A percentile compares a stretch with the other conserved stretches of the same genome.
These are phyloP conservation scores for Rambutsinella grinnellia DNA, from an alignment of 2,888 invertebrate genomes.

Conservation along the genomic window DNA sequence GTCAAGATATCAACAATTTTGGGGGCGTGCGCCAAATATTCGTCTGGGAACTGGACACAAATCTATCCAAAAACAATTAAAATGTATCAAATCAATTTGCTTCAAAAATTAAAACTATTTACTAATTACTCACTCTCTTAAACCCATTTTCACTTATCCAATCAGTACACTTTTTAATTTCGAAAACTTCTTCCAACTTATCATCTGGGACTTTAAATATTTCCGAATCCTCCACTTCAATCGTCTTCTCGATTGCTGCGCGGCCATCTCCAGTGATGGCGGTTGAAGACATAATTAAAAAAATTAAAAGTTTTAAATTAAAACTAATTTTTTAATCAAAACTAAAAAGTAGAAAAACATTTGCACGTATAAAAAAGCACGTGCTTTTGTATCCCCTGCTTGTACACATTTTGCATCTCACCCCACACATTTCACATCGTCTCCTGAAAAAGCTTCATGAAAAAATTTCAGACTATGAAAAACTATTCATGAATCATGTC, in stretches of 20 bases:
- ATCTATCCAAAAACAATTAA: conserved; percentile 74
- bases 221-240: conserved; percentile 5
- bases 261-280: conserved; percentile 55
- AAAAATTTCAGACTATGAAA: too few relatives aligned
- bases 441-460: too few relatives aligned
- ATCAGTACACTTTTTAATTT: conserved; percentile 74
- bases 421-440: too few relatives aligned
- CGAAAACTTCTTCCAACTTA: conserved; percentile 73
- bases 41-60: conserved; percentile 93
- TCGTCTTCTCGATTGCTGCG: conserved; percentile 53
- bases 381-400: too few relatives aligned
- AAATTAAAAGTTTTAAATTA: too few relatives aligned
- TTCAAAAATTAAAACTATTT: conserved; percentile 19
- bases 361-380: too few relatives aligned
- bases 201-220: conserved; percentile 66
- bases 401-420: too few relatives aligned
- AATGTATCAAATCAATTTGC: conserved; percentile 28
- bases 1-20: conserved; percentile 75
- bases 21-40: conserved; percentile 78
- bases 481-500: too few relatives aligned
- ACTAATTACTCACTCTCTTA: conserved; percentile 73
- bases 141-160: conserved; percentile 81
- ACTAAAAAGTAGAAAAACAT: too few relatives aligned
- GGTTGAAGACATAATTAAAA: too few relatives aligned
- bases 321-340: too few relatives aligned